Evolutionary conservation across 64 coral and sea anemone species (phyloP).

Genomic region (Porites lutea): DNA sequence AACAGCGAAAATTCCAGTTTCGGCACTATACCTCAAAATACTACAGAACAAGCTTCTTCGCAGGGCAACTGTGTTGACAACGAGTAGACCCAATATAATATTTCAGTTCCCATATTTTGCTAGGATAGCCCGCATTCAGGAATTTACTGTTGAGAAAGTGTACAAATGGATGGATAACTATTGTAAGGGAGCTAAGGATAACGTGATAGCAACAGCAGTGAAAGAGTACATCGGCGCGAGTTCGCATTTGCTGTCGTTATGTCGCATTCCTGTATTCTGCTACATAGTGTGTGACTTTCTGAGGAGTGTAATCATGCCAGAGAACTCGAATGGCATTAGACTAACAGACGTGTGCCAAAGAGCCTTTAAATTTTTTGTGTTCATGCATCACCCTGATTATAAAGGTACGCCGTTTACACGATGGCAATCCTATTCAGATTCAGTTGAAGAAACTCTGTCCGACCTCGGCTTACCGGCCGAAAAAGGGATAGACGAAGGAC

Average conservation of each 20-base stretch:
- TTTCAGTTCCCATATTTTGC: background rate
- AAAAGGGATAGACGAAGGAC: constrained; percentile 24
- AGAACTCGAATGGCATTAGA: background rate
- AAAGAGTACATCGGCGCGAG: constrained; percentile 54
- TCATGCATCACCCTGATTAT: constrained; percentile 52
- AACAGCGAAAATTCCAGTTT: constrained; percentile 13
- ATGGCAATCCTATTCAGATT: constrained; percentile 16
- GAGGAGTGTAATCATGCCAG: background rate
- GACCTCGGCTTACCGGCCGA: constrained; percentile 42
- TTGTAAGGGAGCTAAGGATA: background rate
- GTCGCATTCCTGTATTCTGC: constrained; percentile 75
- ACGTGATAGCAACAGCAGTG: background rate
- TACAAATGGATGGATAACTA: constrained; percentile 22
- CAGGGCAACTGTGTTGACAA: constrained; percentile 44
- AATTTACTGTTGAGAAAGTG: constrained; percentile 49
- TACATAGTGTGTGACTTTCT: constrained; percentile 71
- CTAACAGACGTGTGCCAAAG: constrained; percentile 61
- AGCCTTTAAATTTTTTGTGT: constrained; percentile 63
- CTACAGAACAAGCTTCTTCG: constrained; percentile 14
- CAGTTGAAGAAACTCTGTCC: constrained; percentile 39
- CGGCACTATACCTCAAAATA: constrained; percentile 40
- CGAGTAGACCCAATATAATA: constrained; percentile 7
- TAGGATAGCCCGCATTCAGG: constrained; percentile 21
- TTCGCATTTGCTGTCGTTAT: constrained; percentile 60
- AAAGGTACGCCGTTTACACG: background rate